Evolutionary conservation across 2,113 vertebrate genomes (phyloP).

Genomic region (Calidris pygmaea): DNA sequence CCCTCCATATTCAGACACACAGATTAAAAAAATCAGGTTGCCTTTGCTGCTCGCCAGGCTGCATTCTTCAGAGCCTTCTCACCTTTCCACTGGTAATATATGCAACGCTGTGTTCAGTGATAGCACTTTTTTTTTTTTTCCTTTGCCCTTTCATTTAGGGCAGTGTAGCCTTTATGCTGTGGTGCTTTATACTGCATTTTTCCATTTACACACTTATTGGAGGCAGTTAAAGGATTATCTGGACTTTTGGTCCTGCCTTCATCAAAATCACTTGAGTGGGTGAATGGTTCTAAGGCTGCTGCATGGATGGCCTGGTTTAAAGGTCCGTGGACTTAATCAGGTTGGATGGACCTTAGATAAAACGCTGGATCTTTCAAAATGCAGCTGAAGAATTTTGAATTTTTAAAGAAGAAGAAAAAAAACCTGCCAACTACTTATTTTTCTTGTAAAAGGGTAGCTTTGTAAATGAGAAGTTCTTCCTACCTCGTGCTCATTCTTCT

Average conservation of each 20-base stretch:
- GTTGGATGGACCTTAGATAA: neutral
- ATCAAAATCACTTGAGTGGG: neutral
- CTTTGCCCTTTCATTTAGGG: neutral
- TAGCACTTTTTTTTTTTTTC: neutral
- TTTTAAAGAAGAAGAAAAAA: neutral
- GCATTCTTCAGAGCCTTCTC: neutral
- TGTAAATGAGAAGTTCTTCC: neutral
- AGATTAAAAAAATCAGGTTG: neutral
- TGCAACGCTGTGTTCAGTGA: neutral
- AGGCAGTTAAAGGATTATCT: neutral
- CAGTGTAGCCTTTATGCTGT: neutral
- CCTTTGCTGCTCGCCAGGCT: neutral
- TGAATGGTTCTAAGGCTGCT: neutral
- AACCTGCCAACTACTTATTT: neutral
- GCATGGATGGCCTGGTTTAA: neutral
- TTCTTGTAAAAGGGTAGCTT: neutral
- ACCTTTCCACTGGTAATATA: neutral
- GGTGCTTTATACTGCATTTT: neutral
- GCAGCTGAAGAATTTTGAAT: neutral
- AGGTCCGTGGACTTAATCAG: neutral
- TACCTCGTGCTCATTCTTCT: neutral
- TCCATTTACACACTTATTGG: fast-evolving
- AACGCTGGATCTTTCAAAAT: neutral
- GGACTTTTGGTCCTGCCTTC: neutral
- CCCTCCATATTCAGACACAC: neutral